Base-by-base conservation (phyloP, 2,113 vertebrate species). In the Seriola rivoliana region DNA sequence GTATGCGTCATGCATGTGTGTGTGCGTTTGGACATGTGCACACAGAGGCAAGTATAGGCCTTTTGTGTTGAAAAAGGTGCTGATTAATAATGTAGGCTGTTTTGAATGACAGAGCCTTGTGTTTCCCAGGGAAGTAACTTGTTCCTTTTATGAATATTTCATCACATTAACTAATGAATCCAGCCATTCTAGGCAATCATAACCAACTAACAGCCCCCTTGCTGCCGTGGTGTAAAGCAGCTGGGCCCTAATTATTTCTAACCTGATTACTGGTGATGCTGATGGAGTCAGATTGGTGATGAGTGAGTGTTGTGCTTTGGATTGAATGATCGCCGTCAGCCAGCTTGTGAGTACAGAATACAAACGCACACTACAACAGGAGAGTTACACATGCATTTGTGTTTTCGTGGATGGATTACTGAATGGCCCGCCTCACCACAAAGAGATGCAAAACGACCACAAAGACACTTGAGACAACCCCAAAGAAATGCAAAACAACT, bases 71-170 rank as follows among this genome's bases (percentile, higher is more conserved):
- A 82, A 85, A 90, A 91, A 84, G 73, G 76, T 81, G 69, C 68
- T 59, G 12, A 92, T 94, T 85, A 95, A 95, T 94, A 90, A 93
- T 95, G 86, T 63, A 93, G 55, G 44, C 52, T 89, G 72, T 89
- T 94, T 92, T 93, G 80, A 92, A 93, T 91, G 89, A 92, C 75
- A 11, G 68, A 78, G 82, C 81, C 66, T 71, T 38, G 64, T 66
- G 68, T 92, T 93, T 92, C 86, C 84, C 85, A 72, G 81, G 78
- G 89, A 92, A 93, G 89, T 89, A 89, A 90, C 88, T 86, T 80
- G 92, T 92, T 91, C 87, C 84, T 91, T 89, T 91, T 91, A 93
- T 95, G 59, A 93, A 95, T 94, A 93, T 94, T 95, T 95, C 38
- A 94, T 94, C 66, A 85, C 63, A 40, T 69, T 70, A 60, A 78